phyloP scores from a whole-genome alignment of 2,888 invertebrate genomes.

The Dryocosmus kuriphilus region DNA sequence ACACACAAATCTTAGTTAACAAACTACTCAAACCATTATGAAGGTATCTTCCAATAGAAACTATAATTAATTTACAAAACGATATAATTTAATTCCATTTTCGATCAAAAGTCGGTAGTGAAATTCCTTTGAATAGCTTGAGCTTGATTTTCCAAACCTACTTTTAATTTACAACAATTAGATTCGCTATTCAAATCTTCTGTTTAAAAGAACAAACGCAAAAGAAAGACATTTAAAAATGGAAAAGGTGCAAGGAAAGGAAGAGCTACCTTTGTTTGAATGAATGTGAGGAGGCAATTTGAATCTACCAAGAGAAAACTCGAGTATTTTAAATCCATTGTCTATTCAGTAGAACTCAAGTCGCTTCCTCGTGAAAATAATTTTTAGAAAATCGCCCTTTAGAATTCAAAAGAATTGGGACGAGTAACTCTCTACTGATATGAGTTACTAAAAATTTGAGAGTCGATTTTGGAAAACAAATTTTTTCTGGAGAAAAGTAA shows the following conservation, averaged over 20 bases:
- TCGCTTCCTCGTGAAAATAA: conserved; percentile 16
- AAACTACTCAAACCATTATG: neutral
- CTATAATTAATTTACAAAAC: neutral
- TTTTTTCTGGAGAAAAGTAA: too few species aligned
- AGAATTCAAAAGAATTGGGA: too few species aligned
- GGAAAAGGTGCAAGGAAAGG: neutral
- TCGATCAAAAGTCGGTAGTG: too few species aligned
- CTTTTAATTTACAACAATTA: neutral
- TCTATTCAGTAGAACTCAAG: conserved; percentile 20
- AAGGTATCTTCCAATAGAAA: neutral
- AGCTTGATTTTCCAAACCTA: neutral
- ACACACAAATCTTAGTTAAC: neutral
- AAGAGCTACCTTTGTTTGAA: conserved; percentile 5
- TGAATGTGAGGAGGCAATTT: conserved; percentile 17
- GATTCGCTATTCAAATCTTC: neutral
- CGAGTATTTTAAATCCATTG: neutral
- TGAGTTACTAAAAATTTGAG: too few species aligned
- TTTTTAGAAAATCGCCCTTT: conserved; percentile 11
- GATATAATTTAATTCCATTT: too few species aligned
- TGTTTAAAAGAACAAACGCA: neutral
- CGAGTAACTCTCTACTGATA: too few species aligned
- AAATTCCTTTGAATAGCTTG: too few species aligned
- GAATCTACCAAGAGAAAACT: conserved; percentile 13
- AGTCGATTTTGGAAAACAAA: too few species aligned
- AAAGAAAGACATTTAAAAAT: neutral